A percentile compares a stretch with the other conserved stretches of the same genome.
phyloP scores from a whole-genome alignment of 2,797 vertebrate species.

The Esox masquinongy region DNA sequence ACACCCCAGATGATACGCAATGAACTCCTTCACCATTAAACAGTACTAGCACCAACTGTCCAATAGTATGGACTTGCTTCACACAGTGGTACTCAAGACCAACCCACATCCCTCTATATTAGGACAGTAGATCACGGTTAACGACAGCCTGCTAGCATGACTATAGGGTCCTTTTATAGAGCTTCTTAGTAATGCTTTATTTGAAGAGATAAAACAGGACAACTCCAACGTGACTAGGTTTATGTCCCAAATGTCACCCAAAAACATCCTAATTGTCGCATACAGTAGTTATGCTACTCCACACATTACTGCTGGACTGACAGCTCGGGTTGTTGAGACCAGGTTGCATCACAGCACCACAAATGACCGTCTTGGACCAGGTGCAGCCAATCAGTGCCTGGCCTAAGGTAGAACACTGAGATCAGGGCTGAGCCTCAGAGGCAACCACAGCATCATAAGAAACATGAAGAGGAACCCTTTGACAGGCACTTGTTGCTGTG shows the following conservation, averaged over 20 bases:
- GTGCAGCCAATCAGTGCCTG: not conserved
- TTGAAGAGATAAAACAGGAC: slow-evolving; percentile 44
- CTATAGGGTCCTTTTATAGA: slow-evolving; percentile 45
- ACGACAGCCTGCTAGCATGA: slow-evolving; percentile 29
- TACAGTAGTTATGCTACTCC: not conserved
- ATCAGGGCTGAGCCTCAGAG: not conserved
- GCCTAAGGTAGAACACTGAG: not conserved
- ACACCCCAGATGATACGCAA: slow-evolving; percentile 57
- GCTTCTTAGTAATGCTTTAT: slow-evolving; percentile 41
- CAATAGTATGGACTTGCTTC: slow-evolving; percentile 43
- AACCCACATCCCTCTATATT: slow-evolving; percentile 46
- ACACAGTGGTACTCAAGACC: slow-evolving; percentile 40
- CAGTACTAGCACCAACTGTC: slow-evolving; percentile 27
- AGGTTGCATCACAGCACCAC: slow-evolving; percentile 12
- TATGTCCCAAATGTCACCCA: not conserved
- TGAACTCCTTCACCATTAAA: slow-evolving; percentile 53
- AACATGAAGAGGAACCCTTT: slow-evolving; percentile 24
- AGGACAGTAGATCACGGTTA: slow-evolving; percentile 56
- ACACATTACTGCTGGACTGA: not conserved
- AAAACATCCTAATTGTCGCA: not conserved
- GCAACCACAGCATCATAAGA: not conserved
- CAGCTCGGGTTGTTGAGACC: not conserved
- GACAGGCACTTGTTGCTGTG: slow-evolving; percentile 28
- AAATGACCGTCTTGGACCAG: not conserved
- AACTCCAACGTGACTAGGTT: slow-evolving; percentile 34